Evolutionary conservation across 2,888 invertebrate genomes (phyloP).

Genomic region (Athetis lepigone): DNA sequence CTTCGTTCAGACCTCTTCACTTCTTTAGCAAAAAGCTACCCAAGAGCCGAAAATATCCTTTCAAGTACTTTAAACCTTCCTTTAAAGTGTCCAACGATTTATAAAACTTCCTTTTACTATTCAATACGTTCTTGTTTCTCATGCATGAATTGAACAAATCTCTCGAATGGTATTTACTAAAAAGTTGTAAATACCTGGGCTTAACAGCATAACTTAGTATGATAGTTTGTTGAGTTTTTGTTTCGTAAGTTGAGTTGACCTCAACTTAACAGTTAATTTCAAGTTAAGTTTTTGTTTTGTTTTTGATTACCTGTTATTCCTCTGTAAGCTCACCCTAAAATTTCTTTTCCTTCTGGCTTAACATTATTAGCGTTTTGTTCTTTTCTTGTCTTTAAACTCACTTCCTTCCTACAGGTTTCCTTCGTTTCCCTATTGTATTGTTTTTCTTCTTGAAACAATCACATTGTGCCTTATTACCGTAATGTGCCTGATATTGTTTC

Average conservation of each 20-base stretch:
- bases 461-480: conserved; percentile 84
- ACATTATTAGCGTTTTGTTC: neutral
- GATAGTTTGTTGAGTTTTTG: conserved; percentile 39
- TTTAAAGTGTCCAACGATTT: neutral
- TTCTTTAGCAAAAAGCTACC: neutral
- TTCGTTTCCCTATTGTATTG: conserved; percentile 30
- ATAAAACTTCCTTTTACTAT: neutral
- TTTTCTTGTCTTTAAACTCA: neutral
- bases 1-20: neutral
- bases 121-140: neutral
- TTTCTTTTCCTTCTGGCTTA: neutral
- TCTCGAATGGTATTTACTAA: neutral
- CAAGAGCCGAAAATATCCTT: neutral
- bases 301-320: neutral
- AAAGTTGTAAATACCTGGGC: neutral
- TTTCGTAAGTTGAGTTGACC: conserved; percentile 12
- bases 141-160: neutral
- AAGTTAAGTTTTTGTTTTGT: conserved; percentile 47
- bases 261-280: conserved; percentile 49
- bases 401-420: conserved; percentile 26
- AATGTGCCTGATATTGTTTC: conserved; percentile 80
- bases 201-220: neutral
- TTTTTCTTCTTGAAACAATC: conserved; percentile 67
- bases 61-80: neutral
- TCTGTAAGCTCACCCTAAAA: neutral